These are phyloP conservation scores for Mesoclemmys tuberculata DNA, from an alignment of 2,113 vertebrate genomes.

Conservation along the genomic window DNA sequence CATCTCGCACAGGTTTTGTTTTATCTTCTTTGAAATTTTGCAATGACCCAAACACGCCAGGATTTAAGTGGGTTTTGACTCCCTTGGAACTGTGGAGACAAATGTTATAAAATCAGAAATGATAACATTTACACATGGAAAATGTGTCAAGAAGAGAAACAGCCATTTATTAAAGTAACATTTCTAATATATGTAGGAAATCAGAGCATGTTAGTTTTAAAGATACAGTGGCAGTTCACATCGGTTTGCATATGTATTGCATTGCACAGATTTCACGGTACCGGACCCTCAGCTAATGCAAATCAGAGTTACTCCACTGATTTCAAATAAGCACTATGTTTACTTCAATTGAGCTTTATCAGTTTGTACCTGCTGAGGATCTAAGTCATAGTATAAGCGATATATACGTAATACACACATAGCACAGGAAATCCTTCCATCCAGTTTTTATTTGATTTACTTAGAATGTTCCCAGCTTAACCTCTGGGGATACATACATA, in stretches of 20 bases:
- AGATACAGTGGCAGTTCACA: neutral
- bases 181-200: neutral
- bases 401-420: fast-evolving
- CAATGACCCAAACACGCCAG: conserved; percentile 92
- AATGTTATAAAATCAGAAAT: neutral
- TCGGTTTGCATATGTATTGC: neutral
- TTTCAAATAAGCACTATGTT: neutral
- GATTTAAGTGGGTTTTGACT: conserved; percentile 90
- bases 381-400: neutral
- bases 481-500: neutral
- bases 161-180: neutral
- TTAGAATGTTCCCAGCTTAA: neutral
- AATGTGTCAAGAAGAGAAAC: neutral
- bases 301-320: neutral
- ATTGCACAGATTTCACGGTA: neutral
- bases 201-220: neutral
- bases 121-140: neutral
- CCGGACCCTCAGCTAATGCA: neutral
- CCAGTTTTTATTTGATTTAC: neutral
- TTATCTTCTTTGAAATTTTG: conserved; percentile 98
- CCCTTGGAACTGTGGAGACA: conserved; percentile 87
- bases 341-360: neutral
- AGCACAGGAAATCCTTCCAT: neutral
- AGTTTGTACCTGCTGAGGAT: neutral
- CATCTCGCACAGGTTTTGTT: conserved; percentile 92